phyloP scores from a whole-genome alignment of 2,888 invertebrate species.

The Lasioglossum morio region DNA sequence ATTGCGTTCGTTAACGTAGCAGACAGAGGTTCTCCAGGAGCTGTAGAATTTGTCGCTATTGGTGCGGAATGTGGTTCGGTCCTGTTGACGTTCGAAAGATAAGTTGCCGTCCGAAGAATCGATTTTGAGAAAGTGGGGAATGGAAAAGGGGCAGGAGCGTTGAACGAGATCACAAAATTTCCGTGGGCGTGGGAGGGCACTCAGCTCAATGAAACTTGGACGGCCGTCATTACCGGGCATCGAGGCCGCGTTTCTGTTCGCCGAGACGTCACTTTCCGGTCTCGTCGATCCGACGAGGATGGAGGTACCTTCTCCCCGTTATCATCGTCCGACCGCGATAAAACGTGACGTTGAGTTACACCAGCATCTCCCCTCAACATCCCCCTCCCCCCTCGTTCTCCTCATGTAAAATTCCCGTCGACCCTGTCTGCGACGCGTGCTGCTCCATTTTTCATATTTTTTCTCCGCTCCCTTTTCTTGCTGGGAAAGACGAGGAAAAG shows the following conservation, averaged over 20 bases:
- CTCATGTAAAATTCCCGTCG: slow-evolving; percentile 9
- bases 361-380: neutral
- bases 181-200: slow-evolving; percentile 42
- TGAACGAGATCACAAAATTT: slow-evolving; percentile 44
- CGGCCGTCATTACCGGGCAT: slow-evolving; percentile 55
- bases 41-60: neutral
- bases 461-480: neutral
- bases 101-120: neutral
- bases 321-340: slow-evolving; percentile 45
- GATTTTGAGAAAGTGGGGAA: neutral
- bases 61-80: neutral
- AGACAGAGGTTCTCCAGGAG: too few relatives aligned
- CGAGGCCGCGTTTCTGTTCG: slow-evolving; percentile 13
- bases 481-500: neutral
- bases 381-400: neutral
- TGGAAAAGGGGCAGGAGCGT: neutral
- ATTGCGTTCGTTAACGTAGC: too few relatives aligned
- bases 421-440: slow-evolving; percentile 1
- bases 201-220: slow-evolving; percentile 68
- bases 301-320: slow-evolving; percentile 21
- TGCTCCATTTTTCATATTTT: slow-evolving; percentile 13
- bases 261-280: slow-evolving; percentile 41
- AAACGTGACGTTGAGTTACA: slow-evolving; percentile 45
- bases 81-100: neutral
- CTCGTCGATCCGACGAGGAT: slow-evolving; percentile 29